Conservation (phyloP, 2,797 vertebrate species). For the Microcaecilia unicolor region DNA sequence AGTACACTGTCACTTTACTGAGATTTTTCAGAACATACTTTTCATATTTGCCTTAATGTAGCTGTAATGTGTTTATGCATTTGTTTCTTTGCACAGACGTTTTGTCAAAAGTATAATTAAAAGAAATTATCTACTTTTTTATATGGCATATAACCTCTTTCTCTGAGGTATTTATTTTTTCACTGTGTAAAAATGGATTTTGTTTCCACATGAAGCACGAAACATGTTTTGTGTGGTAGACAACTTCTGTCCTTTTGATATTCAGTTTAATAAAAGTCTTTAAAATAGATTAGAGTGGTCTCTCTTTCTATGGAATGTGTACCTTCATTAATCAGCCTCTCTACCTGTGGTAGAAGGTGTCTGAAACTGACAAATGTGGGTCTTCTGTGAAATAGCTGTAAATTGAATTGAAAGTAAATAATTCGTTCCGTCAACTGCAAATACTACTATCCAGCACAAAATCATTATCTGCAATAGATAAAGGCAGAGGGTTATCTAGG, state of each 20-base stretch:
- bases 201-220: slow-evolving; percentile 94
- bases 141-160: slow-evolving; percentile 73
- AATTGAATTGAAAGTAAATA: slow-evolving; percentile 44
- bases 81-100: slow-evolving; percentile 84
- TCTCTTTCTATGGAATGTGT: too few relatives aligned
- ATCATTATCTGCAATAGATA: too few relatives aligned
- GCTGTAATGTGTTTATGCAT: slow-evolving; percentile 77
- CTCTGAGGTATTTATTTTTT: slow-evolving; percentile 81
- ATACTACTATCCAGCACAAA: too few relatives aligned
- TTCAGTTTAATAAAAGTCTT: slow-evolving; percentile 69
- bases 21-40: slow-evolving; percentile 68
- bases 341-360: too few relatives aligned
- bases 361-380: too few relatives aligned
- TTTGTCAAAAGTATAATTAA: slow-evolving; percentile 65
- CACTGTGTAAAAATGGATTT: slow-evolving; percentile 77
- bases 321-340: too few relatives aligned
- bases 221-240: slow-evolving; percentile 73
- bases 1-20: slow-evolving; percentile 91
- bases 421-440: too few relatives aligned
- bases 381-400: too few relatives aligned
- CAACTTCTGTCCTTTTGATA: slow-evolving; percentile 70
- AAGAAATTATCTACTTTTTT: slow-evolving; percentile 69
- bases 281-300: too few relatives aligned
- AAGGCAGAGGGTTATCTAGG: too few relatives aligned
- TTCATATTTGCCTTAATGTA: slow-evolving; percentile 95